Conservation (phyloP, 2,113 vertebrate species). For the Andinoacara biseriatus region DNA sequence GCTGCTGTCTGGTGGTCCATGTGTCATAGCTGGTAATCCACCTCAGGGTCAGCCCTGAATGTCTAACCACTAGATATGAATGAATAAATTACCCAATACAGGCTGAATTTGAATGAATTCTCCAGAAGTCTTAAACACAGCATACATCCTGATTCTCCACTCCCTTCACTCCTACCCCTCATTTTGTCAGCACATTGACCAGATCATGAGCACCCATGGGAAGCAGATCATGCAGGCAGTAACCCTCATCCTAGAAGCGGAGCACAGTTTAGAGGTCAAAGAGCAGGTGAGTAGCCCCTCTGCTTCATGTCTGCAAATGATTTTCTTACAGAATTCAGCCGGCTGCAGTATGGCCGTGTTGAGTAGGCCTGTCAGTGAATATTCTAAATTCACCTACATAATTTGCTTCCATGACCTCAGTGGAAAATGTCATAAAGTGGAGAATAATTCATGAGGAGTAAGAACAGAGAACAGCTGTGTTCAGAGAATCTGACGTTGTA, state of each 20-base stretch:
- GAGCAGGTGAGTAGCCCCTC: slow-evolving; percentile 86
- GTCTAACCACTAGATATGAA: not conserved
- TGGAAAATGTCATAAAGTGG: too few species aligned
- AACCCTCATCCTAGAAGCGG: slow-evolving; percentile 97
- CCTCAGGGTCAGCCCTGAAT: not conserved
- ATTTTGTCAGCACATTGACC: slow-evolving; percentile 93
- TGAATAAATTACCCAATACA: not conserved
- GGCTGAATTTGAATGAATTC: slow-evolving; percentile 1
- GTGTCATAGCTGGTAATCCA: not conserved
- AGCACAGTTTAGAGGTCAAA: slow-evolving; percentile 96
- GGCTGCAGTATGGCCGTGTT: not conserved
- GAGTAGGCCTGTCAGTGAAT: too few species aligned
- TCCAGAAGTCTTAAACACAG: not conserved
- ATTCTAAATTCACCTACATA: too few species aligned
- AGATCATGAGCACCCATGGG: slow-evolving; percentile 98
- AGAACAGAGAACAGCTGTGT: too few species aligned
- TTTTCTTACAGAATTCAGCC: not conserved
- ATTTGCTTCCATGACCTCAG: too few species aligned
- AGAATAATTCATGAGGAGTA: too few species aligned
- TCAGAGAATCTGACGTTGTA: too few species aligned
- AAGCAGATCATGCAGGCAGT: slow-evolving; percentile 99
- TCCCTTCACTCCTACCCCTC: slow-evolving; percentile 45
- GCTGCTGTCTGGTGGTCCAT: not conserved
- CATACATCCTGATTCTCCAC: not conserved
- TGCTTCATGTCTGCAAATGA: not conserved